phyloP scores from a whole-genome alignment of 2,113 vertebrate genomes.

The Tyrannus savana region DNA sequence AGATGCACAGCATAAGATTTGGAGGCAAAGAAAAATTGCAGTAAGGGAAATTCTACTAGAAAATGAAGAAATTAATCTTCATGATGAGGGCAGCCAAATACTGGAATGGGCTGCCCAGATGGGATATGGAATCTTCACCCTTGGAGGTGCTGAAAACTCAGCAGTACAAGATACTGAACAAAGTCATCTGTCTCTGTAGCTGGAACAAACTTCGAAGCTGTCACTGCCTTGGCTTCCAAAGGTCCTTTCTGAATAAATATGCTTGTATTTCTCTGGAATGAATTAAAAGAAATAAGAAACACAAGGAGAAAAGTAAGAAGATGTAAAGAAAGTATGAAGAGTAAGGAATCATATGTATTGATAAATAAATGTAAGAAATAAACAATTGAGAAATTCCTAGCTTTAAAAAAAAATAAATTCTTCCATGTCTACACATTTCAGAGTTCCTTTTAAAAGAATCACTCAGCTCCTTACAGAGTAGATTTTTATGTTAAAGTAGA shows the following conservation, averaged over 20 bases:
- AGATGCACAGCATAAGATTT: background rate
- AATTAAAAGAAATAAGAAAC: background rate
- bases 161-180: background rate
- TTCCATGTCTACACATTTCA: background rate
- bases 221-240: background rate
- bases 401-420: background rate
- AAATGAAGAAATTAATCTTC: background rate
- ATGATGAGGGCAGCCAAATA: background rate
- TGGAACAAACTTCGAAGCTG: background rate
- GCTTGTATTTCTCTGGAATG: background rate
- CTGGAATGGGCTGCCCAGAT: background rate
- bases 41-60: background rate
- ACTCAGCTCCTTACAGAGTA: background rate
- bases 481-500: background rate
- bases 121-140: background rate
- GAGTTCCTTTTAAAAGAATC: background rate
- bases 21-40: background rate
- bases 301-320: background rate
- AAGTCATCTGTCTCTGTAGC: background rate
- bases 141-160: background rate
- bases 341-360: background rate
- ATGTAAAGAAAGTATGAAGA: background rate
- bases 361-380: background rate
- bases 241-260: background rate
- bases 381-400: background rate